A percentile compares a stretch with the other conserved stretches of the same genome.
Evolutionary conservation across 1,140 invertebrate species (phyloP).

Genomic region (Drosophila tropicalis): DNA sequence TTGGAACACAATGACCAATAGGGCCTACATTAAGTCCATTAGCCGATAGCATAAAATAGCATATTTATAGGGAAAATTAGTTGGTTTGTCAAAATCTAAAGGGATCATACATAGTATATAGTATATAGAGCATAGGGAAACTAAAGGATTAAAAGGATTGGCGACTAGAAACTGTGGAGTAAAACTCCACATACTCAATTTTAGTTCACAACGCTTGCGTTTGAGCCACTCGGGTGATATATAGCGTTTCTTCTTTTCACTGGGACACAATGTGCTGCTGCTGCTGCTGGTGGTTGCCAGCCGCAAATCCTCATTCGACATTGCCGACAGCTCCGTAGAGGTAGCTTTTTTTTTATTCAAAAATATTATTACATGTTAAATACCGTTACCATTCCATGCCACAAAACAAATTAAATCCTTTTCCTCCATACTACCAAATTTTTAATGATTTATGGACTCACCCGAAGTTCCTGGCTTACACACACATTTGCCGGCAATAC

Average conservation of each 20-base stretch:
- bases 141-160: background rate
- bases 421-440: constrained; percentile 9
- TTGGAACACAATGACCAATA: constrained; percentile 81
- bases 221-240: constrained; percentile 81
- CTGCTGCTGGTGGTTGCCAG: constrained; percentile 8
- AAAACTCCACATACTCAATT: constrained; percentile 68
- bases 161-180: background rate
- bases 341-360: constrained; percentile 48
- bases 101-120: background rate
- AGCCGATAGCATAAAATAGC: constrained; percentile 33
- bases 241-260: constrained; percentile 77
- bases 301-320: constrained; percentile 39
- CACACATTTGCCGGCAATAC: constrained; percentile 84
- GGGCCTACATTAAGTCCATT: constrained; percentile 61
- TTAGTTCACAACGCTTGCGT: constrained; percentile 79
- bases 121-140: background rate
- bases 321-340: constrained; percentile 56
- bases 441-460: constrained; percentile 46
- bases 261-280: constrained; percentile 40
- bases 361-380: background rate
- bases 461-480: constrained; percentile 88
- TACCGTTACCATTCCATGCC: constrained; percentile 27
- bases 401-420: constrained; percentile 21
- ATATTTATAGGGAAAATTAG: constrained; percentile 15
- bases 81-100: background rate